Base-by-base conservation (phyloP, 2,888 invertebrate genomes). In the Andrena trimmerana region DNA sequence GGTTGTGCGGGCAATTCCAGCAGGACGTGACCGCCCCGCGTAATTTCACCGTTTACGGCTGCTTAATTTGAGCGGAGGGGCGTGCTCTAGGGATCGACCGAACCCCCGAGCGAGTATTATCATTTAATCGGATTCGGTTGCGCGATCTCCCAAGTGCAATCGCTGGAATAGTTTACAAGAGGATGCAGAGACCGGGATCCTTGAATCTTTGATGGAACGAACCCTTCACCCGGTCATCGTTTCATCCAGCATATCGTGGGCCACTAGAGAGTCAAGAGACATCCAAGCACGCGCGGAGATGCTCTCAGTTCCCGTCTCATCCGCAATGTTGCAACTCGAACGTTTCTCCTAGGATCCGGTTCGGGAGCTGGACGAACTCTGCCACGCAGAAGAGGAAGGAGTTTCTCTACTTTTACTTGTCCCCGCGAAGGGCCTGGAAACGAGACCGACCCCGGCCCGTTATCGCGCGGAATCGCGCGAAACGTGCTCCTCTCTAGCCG, bases 31-130 rank as follows among this genome's bases (percentile, higher is more conserved):
- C 59, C 24, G 29, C 42, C 33, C 62, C 24, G 60, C 31, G 66
- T 76, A 86, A 88, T 86, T 80, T 70, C 86, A 57, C 29, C 71
- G 83, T 86, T 86, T 75, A 78, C 50, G 52, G 31, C 57, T 71
- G 78, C 62, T 81, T 86, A 73, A 86, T 86, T 86, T 70, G 70
- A 77, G 59, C 63, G 59, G 67, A 52, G 52, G 67, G 83, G 67
- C 71, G 83, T 83, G 62, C 42, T 60, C 69, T 7, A 33, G 52
- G 24, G 52, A 27, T 13, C 48, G 16, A n/a, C 48, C 16, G 29
- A 13, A 8, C 42, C 48, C 50, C 3, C 36, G 33, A 52, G 52
- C 31, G 62, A 57, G 57, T 68, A 65, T 27, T 60, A 54, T 6
- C 63, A 77, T 63, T 77, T 83, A 72, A 83, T 77, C 65, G 83